phyloP scores from a whole-genome alignment of 2,888 invertebrate species.

The Colostygia pectinataria region DNA sequence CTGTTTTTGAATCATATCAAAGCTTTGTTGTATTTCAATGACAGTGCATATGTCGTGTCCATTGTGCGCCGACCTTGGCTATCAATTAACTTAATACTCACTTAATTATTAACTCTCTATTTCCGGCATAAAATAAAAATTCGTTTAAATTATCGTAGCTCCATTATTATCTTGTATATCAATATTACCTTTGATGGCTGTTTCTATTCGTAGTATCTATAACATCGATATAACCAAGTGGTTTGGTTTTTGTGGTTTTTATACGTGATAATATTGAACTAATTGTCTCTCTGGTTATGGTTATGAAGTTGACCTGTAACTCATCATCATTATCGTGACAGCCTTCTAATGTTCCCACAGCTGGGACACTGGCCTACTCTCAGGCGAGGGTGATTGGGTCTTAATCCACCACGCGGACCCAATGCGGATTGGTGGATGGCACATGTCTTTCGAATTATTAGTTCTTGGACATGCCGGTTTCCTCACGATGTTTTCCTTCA shows the following conservation, averaged over 20 bases:
- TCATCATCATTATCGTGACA: too few species aligned
- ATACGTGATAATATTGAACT: background rate
- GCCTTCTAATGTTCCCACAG: too few species aligned
- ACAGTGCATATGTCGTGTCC: constrained; percentile 1
- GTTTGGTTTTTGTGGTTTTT: constrained; percentile 12
- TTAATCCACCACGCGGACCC: too few species aligned
- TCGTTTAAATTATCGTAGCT: constrained; percentile 2
- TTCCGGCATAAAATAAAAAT: constrained; percentile 14
- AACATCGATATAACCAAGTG: background rate
- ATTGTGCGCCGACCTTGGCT: constrained; percentile 11
- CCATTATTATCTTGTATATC: constrained; percentile 6
- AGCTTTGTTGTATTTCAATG: background rate
- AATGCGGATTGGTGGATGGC: too few species aligned
- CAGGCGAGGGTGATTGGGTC: too few species aligned
- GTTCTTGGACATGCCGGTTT: too few species aligned
- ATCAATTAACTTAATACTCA: constrained; percentile 13
- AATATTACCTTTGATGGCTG: constrained; percentile 8
- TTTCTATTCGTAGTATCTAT: constrained; percentile 6
- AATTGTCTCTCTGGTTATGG: background rate
- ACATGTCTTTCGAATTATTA: too few species aligned
- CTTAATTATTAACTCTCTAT: constrained; percentile 1
- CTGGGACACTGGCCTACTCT: too few species aligned
- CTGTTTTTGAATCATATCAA: constrained; percentile 2
- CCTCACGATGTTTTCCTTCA: too few species aligned
- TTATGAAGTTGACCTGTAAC: background rate